These are phyloP conservation scores for Neodiprion virginianus DNA, from an alignment of 1,140 invertebrate genomes.

Conservation along the genomic window DNA sequence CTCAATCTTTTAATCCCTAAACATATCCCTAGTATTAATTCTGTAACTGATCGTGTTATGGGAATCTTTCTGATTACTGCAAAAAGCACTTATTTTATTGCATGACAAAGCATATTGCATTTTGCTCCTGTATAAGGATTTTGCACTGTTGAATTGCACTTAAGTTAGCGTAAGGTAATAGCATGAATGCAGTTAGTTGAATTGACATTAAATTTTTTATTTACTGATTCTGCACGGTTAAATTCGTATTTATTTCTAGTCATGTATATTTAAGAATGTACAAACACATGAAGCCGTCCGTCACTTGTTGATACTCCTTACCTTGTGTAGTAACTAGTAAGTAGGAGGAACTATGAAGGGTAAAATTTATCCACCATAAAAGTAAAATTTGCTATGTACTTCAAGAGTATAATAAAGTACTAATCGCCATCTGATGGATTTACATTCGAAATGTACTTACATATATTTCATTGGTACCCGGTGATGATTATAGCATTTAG, in stretches of 20 bases:
- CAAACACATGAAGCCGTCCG: background rate
- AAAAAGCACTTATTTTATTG: too few relatives aligned
- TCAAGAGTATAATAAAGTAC: background rate
- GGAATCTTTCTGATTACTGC: too few relatives aligned
- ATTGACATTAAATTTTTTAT: background rate
- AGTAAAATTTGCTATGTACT: background rate
- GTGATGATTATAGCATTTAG: too few relatives aligned
- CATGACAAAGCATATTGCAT: too few relatives aligned
- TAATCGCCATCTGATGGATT: background rate
- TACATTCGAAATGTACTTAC: too few relatives aligned
- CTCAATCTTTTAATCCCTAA: too few relatives aligned
- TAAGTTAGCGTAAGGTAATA: background rate
- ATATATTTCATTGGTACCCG: too few relatives aligned
- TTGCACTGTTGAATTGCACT: background rate
- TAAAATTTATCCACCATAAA: background rate
- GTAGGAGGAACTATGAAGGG: background rate
- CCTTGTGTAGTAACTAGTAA: conserved; percentile 3
- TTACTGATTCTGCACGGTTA: background rate
- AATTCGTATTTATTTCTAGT: conserved; percentile 6
- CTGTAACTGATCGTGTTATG: too few relatives aligned
- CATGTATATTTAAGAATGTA: conserved; percentile 4
- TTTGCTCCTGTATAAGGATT: too few relatives aligned
- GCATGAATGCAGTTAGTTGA: background rate
- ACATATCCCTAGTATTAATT: too few relatives aligned
- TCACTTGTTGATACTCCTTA: background rate